phyloP scores from a whole-genome alignment of 2,797 vertebrate species.

The Sebastes baramenuke region DNA sequence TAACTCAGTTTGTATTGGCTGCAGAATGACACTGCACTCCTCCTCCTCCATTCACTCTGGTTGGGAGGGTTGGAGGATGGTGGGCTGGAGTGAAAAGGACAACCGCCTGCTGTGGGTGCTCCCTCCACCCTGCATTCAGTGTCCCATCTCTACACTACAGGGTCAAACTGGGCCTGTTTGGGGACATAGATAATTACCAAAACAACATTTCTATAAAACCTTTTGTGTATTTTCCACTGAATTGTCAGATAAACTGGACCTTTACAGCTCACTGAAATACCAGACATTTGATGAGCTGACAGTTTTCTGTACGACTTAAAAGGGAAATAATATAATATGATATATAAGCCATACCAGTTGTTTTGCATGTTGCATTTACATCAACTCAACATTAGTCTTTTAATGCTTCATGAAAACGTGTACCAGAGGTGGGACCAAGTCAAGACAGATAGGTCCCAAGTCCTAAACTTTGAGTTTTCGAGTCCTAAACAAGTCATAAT shows the following conservation, averaged over 20 bases:
- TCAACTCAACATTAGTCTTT: neutral
- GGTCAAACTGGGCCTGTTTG: neutral
- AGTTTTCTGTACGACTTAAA: neutral
- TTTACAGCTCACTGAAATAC: neutral
- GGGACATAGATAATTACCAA: neutral
- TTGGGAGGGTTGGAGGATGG: conserved; percentile 30
- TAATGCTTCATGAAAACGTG: neutral
- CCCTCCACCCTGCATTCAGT: conserved; percentile 2
- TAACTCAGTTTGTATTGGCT: conserved; percentile 60
- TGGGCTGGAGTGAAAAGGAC: conserved; percentile 29
- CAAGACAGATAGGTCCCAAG: no score
- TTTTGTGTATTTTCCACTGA: neutral
- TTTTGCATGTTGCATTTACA: neutral
- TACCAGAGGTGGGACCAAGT: no score
- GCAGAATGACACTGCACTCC: conserved; percentile 38
- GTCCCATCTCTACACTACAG: neutral
- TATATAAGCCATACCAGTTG: neutral
- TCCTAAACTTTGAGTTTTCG: no score
- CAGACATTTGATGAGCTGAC: neutral
- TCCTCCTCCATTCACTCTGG: conserved; percentile 16
- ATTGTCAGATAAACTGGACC: neutral
- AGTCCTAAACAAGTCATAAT: no score
- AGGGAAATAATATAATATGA: neutral
- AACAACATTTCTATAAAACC: neutral
- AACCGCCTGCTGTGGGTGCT: conserved; percentile 6